phyloP scores from a whole-genome alignment of 2,113 vertebrate genomes.

The Alethe castanea region DNA sequence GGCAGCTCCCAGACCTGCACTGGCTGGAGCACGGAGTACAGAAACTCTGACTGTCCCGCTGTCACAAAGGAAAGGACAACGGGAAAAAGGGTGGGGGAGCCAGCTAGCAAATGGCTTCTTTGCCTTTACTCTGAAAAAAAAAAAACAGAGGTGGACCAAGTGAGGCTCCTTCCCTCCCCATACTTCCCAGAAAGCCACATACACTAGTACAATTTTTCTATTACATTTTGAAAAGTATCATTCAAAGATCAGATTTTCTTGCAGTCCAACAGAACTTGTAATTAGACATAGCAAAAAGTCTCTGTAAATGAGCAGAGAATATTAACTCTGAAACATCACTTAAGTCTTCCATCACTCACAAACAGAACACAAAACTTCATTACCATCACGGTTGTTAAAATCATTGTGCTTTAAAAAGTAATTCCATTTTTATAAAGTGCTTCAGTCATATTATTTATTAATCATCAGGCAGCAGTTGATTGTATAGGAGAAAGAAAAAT shows the following conservation, averaged over 20 bases:
- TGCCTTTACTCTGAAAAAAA: constrained; percentile 76
- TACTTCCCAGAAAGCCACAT: constrained; percentile 20
- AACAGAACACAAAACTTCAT: neutral
- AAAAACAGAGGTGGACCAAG: constrained; percentile 67
- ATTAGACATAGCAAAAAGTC: constrained; percentile 19
- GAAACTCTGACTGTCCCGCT: constrained; percentile 64
- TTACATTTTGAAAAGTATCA: constrained; percentile 25
- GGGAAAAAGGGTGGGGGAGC: constrained; percentile 7
- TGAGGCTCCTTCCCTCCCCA: constrained; percentile 42
- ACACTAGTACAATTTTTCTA: constrained; percentile 37
- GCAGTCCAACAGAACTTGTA: constrained; percentile 38
- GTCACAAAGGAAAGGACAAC: constrained; percentile 65
- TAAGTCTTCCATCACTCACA: constrained; percentile 4
- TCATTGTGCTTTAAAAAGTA: constrained; percentile 31
- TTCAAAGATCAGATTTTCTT: constrained; percentile 49
- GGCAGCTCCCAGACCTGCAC: constrained; percentile 56
- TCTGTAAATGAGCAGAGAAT: constrained; percentile 8
- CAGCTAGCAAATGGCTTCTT: constrained; percentile 71
- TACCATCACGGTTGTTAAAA: neutral
- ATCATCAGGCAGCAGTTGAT: constrained; percentile 31
- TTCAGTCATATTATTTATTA: constrained; percentile 31
- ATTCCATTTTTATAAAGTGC: neutral
- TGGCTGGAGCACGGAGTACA: constrained; percentile 52
- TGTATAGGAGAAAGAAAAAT: constrained; percentile 25
- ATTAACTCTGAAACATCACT: constrained; percentile 37